Base-by-base conservation (phyloP, 2,113 vertebrate species). In the Nannospalax galili region DNA sequence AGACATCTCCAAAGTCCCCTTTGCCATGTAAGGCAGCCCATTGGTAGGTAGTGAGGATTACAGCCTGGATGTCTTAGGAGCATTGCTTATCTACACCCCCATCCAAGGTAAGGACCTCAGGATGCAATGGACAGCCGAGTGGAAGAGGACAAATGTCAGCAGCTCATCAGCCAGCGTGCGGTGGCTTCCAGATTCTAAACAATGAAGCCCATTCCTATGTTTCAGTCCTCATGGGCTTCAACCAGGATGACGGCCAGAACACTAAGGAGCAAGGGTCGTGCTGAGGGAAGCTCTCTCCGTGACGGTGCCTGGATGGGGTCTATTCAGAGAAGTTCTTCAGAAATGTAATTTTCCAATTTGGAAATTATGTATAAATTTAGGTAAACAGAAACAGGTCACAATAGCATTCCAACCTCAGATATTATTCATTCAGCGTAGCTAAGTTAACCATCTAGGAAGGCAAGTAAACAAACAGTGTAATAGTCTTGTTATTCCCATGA, bases 141-240 rank as follows among this genome's bases (percentile, higher is more conserved):
- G 26, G 14, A 12, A 56, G 3, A 10, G 82, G 28, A 5, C 3
- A 1, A 45, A 2, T 7, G 26, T 1, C 6, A 64, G 64, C 20
- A 4, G 5, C 14, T 24, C 28, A 1, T 0, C n/a, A 22, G 9
- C 3, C 15, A 19, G 30, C n/a, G n/a, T n/a, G n/a, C n/a, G n/a
- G n/a, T n/a, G n/a, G n/a, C n/a, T n/a, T n/a, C n/a, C n/a, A n/a
- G n/a, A n/a, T n/a, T n/a, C n/a, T n/a, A n/a, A n/a, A n/a, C 85
- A 48, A 3, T 45, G 19, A 20, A 48, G 52, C 14, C 58, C 72
- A 32, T 62, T 17, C 17, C 65, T 79, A 6, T 11, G 7, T 22
- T 15, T 30, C 60, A 24, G 60, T 8, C 35, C 26, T 52, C 35
- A 2, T 20, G 15, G 60, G 35, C 75, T 82, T 42, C 52, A 0